Evolutionary conservation across 2,797 vertebrate species (phyloP), one percentile per base, ranked within the genome.

Genomic region (Characodon lateralis): DNA sequence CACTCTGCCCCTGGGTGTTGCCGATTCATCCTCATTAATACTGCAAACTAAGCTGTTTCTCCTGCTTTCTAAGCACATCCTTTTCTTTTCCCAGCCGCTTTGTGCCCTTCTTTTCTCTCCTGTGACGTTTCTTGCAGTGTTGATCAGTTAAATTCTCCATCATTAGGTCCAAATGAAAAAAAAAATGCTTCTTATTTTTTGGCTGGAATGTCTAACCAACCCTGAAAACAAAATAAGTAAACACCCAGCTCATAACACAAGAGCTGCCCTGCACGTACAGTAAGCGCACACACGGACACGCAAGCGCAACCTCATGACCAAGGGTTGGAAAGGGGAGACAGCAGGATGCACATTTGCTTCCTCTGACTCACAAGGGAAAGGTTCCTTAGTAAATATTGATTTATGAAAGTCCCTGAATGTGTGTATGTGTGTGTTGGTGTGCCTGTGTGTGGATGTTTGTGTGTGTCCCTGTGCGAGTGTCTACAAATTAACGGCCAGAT

Each of bases 271-370:
- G 71, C 81, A 71, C 78, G 89, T 89, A 91, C 85, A 56, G 89
- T 91, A 88, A 88, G 78, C 3, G 0, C 72, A 77, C 51, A 74
- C 75, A 75, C 79, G 20, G 63, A 84, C 90, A 82, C 84, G 82
- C 79, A 85, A 41, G 48, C 78, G 76, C 81, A 84, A 70, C 58
- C 87, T 86, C 87, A 83, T 88, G 89, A 90, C 81, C 76, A 88
- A 84, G 89, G 87, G 85, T 79, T 82, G 84, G 79, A 80, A 89
- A 90, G 91, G 85, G 83, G 91, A 94, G 88, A 92, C 91, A 95
- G 93, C 95, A 95, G 95, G 95, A 96, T 95, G 94, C 95, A 96
- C 94, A 95, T 96, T 95, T 95, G 93, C 94, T 95, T 96, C 95
- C 95, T 96, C 92, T 94, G 92, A 90, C 93, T 92, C 89, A 94